A percentile compares a stretch with the other conserved stretches of the same genome.
Conservation (phyloP, 2,113 vertebrate genomes). For the Panthera tigris region DNA sequence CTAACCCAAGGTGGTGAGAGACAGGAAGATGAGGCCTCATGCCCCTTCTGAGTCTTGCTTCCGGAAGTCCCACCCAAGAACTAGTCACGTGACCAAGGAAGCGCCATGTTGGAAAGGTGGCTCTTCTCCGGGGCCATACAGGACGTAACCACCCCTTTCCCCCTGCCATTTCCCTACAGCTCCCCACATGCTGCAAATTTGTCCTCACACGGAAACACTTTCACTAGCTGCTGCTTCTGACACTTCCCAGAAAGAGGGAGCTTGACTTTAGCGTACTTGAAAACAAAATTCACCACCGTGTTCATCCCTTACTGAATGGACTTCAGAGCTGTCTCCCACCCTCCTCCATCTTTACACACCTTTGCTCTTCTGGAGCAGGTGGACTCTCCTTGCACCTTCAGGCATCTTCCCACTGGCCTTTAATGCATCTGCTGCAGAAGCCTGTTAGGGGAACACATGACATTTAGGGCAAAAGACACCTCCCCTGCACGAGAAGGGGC, state of each 20-base stretch:
- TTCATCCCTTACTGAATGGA: background rate
- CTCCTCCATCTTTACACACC: conserved; percentile 13
- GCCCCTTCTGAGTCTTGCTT: background rate
- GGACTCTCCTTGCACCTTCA: background rate
- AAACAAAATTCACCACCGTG: background rate
- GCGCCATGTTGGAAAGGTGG: background rate
- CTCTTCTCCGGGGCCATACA: background rate
- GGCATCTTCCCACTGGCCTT: background rate
- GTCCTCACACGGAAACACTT: background rate
- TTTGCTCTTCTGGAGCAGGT: conserved; percentile 9
- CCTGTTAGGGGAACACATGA: background rate
- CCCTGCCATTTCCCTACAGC: no score
- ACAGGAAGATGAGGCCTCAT: background rate
- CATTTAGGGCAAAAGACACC: background rate
- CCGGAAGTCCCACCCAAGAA: no score
- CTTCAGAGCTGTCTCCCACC: no score
- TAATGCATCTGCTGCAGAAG: background rate
- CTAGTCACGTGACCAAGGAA: fast-evolving
- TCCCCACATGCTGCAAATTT: background rate
- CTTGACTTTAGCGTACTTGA: no score
- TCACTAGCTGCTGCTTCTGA: background rate
- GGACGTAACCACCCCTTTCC: background rate
- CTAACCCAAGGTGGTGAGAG: background rate
- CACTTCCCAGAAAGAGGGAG: background rate
- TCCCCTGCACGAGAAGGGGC: background rate